Evolutionary conservation across 2,113 vertebrate species (phyloP).

Genomic region (Aplodontia rufa): DNA sequence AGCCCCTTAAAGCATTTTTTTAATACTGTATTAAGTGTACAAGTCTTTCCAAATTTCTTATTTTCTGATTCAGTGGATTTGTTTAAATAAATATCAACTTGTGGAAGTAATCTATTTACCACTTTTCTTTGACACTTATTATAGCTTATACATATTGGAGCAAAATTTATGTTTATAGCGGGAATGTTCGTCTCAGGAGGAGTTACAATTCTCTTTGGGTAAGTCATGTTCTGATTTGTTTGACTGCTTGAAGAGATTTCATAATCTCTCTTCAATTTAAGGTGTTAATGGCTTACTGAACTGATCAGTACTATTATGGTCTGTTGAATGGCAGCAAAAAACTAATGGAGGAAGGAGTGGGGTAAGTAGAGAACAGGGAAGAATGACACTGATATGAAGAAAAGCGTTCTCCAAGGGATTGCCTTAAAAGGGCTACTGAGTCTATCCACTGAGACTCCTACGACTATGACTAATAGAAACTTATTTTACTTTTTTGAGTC

Average conservation of each 20-base stretch:
- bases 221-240: conserved; percentile 78
- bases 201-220: conserved; percentile 96
- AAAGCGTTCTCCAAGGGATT: neutral
- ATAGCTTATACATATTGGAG: conserved; percentile 95
- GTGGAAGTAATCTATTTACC: conserved; percentile 43
- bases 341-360: neutral
- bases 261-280: neutral
- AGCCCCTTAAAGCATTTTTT: neutral
- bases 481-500: neutral
- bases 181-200: conserved; percentile 93
- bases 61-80: neutral
- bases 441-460: neutral
- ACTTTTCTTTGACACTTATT: conserved; percentile 73
- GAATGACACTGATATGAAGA: neutral
- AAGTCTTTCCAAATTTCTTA: neutral
- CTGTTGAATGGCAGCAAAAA: neutral
- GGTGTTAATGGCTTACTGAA: conserved; percentile 8
- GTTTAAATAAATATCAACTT: conserved; percentile 24
- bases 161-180: conserved; percentile 94
- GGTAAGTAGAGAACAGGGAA: neutral
- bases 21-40: neutral
- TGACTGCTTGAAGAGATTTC: neutral
- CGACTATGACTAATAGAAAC: neutral
- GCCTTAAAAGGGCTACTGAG: neutral
- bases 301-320: neutral